These are phyloP conservation scores for Sterna hirundo DNA, from an alignment of 2,113 vertebrate genomes.

Conservation along the genomic window DNA sequence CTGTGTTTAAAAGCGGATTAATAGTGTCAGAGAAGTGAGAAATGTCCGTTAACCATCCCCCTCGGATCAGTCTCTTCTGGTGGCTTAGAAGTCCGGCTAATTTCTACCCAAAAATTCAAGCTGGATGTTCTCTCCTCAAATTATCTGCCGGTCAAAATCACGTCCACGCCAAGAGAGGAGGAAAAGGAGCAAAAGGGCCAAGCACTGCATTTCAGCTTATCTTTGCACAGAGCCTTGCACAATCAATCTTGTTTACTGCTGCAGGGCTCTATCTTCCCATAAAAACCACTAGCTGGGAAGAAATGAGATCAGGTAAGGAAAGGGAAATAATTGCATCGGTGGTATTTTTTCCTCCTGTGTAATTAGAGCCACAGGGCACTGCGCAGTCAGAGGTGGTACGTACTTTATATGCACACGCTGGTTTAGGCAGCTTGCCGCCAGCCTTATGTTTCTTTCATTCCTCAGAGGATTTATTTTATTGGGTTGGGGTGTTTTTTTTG, in stretches of 20 bases:
- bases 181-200: neutral
- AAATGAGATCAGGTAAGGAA: neutral
- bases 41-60: neutral
- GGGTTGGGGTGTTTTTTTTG: neutral
- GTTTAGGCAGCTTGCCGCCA: neutral
- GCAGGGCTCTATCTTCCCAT: neutral
- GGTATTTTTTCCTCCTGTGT: neutral
- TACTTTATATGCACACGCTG: neutral
- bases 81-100: neutral
- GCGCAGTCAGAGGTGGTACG: neutral
- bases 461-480: neutral
- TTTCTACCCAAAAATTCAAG: neutral
- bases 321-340: neutral
- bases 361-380: constrained; percentile 21
- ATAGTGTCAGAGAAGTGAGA: neutral
- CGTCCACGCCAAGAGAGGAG: neutral
- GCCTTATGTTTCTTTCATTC: neutral
- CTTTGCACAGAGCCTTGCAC: neutral
- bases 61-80: neutral
- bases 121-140: neutral
- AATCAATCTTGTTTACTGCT: neutral
- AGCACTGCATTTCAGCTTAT: neutral
- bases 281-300: neutral
- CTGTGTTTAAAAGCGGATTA: neutral
- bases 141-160: neutral